A percentile compares a stretch with the other conserved stretches of the same genome.
These are phyloP conservation scores for Sula dactylatra DNA, from an alignment of 2,113 vertebrate genomes.

Conservation along the genomic window DNA sequence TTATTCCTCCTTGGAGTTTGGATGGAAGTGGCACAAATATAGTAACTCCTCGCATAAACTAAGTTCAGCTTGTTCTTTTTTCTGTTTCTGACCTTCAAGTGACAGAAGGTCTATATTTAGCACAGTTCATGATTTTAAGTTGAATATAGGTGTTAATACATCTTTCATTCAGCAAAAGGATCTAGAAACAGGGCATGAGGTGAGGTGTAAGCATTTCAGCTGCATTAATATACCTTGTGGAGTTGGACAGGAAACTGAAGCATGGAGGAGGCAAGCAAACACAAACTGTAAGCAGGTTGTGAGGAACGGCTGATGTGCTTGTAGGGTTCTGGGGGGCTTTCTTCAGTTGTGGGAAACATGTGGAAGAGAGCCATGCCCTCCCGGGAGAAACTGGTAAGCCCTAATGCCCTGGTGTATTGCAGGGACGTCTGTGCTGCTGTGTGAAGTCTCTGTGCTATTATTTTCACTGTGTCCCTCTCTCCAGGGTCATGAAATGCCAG, in stretches of 20 bases:
- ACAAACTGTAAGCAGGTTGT: background rate
- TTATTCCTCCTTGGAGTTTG: background rate
- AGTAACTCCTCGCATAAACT: background rate
- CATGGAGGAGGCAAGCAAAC: background rate
- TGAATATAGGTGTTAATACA: background rate
- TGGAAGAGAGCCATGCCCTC: rapidly evolving
- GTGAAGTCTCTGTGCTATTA: background rate
- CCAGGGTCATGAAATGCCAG: background rate
- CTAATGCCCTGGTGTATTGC: background rate
- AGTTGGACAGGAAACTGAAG: background rate
- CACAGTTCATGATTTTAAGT: background rate
- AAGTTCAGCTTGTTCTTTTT: background rate
- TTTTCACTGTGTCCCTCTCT: background rate
- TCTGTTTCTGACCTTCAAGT: background rate
- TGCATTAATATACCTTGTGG: background rate
- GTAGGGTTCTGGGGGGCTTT: background rate
- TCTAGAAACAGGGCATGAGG: background rate
- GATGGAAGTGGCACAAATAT: background rate
- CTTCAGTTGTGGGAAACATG: rapidly evolving
- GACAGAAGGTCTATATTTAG: background rate
- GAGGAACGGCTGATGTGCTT: background rate
- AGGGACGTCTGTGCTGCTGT: background rate
- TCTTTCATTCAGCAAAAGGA: background rate
- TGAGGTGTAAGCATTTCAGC: background rate
- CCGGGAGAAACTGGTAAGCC: background rate